Evolutionary conservation across 2,797 vertebrate genomes (phyloP).

Genomic region (Coregonus ussuriensis): DNA sequence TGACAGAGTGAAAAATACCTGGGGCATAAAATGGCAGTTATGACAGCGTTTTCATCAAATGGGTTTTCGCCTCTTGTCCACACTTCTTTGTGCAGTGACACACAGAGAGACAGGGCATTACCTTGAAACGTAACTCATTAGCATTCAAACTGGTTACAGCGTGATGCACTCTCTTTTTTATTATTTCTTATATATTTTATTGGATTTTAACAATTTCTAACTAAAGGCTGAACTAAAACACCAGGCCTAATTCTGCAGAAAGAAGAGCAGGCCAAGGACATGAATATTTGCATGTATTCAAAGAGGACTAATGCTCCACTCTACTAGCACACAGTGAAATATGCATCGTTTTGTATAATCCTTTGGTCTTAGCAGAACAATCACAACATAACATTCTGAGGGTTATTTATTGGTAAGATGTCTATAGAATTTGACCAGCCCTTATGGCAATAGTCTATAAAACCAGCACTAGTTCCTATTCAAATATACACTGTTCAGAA

Average conservation of each 20-base stretch:
- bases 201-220: neutral
- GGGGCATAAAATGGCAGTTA: constrained; percentile 2
- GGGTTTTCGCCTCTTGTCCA: neutral
- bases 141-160: neutral
- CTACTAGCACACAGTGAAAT: constrained; percentile 6
- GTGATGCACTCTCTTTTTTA: constrained; percentile 8
- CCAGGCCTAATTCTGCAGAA: neutral
- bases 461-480: neutral
- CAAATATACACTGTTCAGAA: neutral
- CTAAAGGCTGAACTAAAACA: constrained; percentile 3
- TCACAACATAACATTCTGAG: constrained; percentile 18
- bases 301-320: constrained; percentile 34
- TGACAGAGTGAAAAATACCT: neutral
- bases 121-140: neutral
- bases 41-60: constrained; percentile 15
- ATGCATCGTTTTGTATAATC: neutral
- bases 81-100: constrained; percentile 5
- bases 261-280: constrained; percentile 11
- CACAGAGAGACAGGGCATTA: constrained; percentile 8
- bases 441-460: neutral
- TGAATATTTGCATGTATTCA: constrained; percentile 46
- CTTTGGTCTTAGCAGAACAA: neutral
- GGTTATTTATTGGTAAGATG: constrained; percentile 15
- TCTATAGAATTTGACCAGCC: constrained; percentile 12
- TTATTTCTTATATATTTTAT: neutral